phyloP scores from a whole-genome alignment of 2,113 vertebrate genomes.

The Actenoides hombroni region DNA sequence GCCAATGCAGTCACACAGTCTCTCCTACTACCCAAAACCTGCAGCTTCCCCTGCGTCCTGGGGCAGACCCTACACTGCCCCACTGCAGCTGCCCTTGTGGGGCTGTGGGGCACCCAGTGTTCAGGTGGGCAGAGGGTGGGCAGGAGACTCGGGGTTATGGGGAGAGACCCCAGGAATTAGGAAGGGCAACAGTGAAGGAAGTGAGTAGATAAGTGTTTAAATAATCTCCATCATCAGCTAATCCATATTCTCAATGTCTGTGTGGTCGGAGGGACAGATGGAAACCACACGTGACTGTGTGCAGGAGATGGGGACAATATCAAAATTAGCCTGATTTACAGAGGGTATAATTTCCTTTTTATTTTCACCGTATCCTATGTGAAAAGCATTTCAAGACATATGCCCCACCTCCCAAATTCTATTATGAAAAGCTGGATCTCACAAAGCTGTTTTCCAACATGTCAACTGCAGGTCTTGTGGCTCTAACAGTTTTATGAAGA shows the following conservation, averaged over 20 bases:
- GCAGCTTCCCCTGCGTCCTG: not conserved
- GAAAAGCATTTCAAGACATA: not conserved
- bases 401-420: not conserved
- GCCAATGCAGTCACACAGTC: rapidly evolving
- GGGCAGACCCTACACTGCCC: not conserved
- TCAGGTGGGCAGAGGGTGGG: not conserved
- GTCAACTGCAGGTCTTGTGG: not conserved
- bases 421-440: not conserved
- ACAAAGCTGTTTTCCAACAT: not conserved
- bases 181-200: not conserved
- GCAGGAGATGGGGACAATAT: not conserved
- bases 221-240: not conserved
- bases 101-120: not conserved
- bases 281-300: not conserved
- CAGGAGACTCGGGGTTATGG: not conserved
- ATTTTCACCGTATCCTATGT: not conserved
- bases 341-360: not conserved
- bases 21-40: not conserved
- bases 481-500: not conserved
- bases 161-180: not conserved
- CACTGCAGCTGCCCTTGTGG: not conserved
- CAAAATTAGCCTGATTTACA: not conserved
- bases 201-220: not conserved
- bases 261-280: not conserved
- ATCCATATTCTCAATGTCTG: not conserved